Conservation (phyloP, 2,113 vertebrate genomes). For the Podocnemis expansa region DNA sequence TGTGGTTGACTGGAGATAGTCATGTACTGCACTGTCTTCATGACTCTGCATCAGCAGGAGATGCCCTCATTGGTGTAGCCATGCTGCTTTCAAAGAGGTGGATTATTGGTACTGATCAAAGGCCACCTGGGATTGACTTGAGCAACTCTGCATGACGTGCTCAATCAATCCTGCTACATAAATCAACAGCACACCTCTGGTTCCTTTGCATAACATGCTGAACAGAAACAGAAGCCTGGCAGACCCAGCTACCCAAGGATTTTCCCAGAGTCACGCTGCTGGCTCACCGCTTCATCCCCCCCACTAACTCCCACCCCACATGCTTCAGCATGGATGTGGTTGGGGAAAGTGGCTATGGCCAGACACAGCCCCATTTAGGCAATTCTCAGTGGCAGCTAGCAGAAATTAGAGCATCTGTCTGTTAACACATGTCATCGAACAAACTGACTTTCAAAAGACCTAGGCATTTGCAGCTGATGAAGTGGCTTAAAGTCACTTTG, state of each 20-base stretch:
- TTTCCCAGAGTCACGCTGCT: neutral
- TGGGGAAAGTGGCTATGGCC: neutral
- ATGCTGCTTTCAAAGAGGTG: no score
- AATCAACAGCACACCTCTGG: fast-evolving
- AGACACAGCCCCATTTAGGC: neutral
- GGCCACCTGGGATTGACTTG: no score
- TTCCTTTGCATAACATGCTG: neutral
- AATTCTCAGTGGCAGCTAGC: neutral
- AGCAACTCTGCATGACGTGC: no score
- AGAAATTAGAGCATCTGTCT: neutral
- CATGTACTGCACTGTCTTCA: no score
- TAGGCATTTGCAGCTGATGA: no score
- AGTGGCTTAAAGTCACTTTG: neutral
- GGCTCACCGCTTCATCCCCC: no score
- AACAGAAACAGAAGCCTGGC: neutral
- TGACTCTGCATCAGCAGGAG: no score
- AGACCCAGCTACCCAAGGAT: neutral
- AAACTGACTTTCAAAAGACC: neutral
- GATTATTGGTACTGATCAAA: no score
- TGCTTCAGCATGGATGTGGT: neutral
- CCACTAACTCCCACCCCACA: neutral
- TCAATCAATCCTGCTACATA: no score
- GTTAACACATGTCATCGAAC: neutral
- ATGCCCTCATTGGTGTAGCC: no score
- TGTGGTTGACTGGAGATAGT: no score